Evolutionary conservation across 2,888 invertebrate species (phyloP), one percentile per base, ranked within the genome.

Genomic region (Epinotia ramella): DNA sequence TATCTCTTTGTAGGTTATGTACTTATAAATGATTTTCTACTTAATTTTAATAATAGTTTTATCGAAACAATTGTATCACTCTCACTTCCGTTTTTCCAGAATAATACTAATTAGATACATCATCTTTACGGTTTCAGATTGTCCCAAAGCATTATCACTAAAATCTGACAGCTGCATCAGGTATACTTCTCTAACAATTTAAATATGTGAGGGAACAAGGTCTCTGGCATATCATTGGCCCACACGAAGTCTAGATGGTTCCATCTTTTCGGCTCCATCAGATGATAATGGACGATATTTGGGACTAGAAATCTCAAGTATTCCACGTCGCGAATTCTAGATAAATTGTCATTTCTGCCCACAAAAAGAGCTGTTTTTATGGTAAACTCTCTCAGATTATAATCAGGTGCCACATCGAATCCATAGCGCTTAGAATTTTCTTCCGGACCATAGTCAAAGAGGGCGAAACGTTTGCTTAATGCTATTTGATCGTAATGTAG

Each of bases 401-500:
- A 88, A 0, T 49, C 60, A 0, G 88, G 85, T 2, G 79, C 76
- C 13, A 74, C 69, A 7, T 20, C 6, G n/a, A 57, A 63, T 0
- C 69, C 64, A 18, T 74, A 74, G 2, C 53, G 57, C n/a, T 59
- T 69, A 6, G 20, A 33, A 46, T 74, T 74, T 9, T 59, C 46
- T 44, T 33, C 18, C n/a, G 63, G 16, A 3, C 76, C 77, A 60
- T 78, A 73, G 63, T 78, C 77, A 63, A 66, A 78, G 1, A 76
- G 73, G 1, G 80, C 79, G 65, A 85, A 85, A 9, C 65, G 74
- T 46, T 77, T 82, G 0, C 78, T 76, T 1, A 59, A 53, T 3
- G 80, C 76, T 5, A 84, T 77, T 73, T 87, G 86, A 3, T 71
- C 80, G 46, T 79, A 84, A 79, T 87, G 85, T 1, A 80, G 16